Evolutionary conservation across 2,888 invertebrate genomes (phyloP).

Genomic region (Aromia moschata): DNA sequence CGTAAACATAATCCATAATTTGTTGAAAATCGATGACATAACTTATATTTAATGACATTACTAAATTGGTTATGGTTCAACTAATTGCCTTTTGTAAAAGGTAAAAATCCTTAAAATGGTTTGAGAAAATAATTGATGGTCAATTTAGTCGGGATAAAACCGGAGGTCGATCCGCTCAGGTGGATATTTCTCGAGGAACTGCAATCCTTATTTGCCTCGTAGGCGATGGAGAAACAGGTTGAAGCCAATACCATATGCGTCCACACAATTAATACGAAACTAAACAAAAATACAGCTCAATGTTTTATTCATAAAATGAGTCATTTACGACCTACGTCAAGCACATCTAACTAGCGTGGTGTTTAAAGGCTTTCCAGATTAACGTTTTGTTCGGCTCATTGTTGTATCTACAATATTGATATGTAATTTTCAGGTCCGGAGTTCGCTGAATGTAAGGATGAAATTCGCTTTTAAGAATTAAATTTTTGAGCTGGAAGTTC

Average conservation of each 20-base stretch:
- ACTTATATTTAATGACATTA: constrained; percentile 6
- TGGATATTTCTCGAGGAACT: constrained; percentile 22
- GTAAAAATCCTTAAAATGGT: constrained; percentile 13
- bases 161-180: constrained; percentile 19
- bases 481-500: neutral
- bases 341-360: constrained; percentile 25
- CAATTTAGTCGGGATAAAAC: constrained; percentile 5
- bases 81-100: constrained; percentile 21
- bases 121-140: constrained; percentile 20
- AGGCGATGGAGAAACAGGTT: constrained; percentile 37
- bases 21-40: neutral
- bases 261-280: constrained; percentile 35
- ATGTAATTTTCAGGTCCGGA: too few relatives aligned
- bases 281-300: constrained; percentile 29
- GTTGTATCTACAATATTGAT: too few relatives aligned
- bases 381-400: constrained; percentile 23
- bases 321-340: constrained; percentile 35
- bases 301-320: constrained; percentile 37
- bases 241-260: constrained; percentile 35
- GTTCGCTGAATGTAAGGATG: too few relatives aligned
- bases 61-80: constrained; percentile 14
- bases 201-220: constrained; percentile 28
- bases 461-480: neutral
- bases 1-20: too few relatives aligned
- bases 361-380: constrained; percentile 24